Evolutionary conservation across 2,797 vertebrate species (phyloP).

Genomic region (Myotis findleyi): DNA sequence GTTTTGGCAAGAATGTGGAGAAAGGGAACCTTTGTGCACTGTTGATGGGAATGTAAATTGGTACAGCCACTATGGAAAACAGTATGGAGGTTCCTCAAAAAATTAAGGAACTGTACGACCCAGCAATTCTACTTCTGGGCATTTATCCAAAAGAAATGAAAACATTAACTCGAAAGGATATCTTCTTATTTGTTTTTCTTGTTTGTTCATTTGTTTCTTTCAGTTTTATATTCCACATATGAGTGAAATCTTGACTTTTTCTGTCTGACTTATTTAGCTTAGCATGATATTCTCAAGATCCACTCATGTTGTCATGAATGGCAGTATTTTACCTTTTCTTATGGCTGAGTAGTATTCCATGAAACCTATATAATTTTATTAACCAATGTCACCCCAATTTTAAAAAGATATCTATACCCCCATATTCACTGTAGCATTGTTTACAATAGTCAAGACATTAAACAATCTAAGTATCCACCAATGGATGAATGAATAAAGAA

Average conservation of each 20-base stretch:
- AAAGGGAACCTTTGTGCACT: not conserved
- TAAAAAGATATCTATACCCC: not conserved
- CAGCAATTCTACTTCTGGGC: not conserved
- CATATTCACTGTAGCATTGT: not conserved
- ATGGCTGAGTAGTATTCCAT: not conserved
- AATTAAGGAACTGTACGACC: not conserved
- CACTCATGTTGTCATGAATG: not conserved
- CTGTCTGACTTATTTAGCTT: not conserved
- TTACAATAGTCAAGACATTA: not conserved
- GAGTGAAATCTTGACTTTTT: not conserved
- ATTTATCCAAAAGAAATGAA: not conserved
- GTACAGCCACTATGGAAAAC: not conserved
- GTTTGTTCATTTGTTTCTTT: not conserved
- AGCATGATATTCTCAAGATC: not conserved
- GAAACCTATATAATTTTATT: not conserved
- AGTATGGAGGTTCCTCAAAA: not conserved
- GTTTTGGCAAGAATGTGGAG: not conserved
- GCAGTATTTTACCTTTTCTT: not conserved
- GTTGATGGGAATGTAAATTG: not conserved
- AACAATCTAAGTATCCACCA: not conserved
- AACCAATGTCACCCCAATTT: not conserved
- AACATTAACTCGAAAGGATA: not conserved
- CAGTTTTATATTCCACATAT: not conserved
- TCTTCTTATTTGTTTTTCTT: not conserved
- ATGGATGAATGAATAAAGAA: not conserved